Evolutionary conservation across 2,797 vertebrate genomes (phyloP).

Genomic region (Scomberomorus guttatus): DNA sequence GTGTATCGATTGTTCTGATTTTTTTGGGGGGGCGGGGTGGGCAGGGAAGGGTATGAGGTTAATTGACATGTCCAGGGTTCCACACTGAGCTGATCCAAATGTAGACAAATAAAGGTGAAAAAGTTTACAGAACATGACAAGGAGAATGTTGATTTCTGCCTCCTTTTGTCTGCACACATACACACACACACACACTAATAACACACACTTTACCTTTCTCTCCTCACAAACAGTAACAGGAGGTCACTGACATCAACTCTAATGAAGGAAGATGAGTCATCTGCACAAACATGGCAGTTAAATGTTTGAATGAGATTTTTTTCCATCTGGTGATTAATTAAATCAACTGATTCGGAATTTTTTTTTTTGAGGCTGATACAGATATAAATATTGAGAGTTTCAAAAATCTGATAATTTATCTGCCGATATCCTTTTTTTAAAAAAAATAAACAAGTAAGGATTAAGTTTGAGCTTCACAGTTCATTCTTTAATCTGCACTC

Average conservation of each 20-base stretch:
- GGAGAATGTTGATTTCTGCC: constrained; percentile 41
- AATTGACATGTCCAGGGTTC: constrained; percentile 80
- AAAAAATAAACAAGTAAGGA: neutral
- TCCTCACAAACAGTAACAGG: too few species aligned
- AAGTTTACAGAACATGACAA: constrained; percentile 82
- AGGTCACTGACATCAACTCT: neutral
- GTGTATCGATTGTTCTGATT: constrained; percentile 54
- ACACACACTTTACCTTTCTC: neutral
- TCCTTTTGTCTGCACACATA: constrained; percentile 28
- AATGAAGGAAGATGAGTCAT: neutral
- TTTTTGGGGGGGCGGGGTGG: neutral
- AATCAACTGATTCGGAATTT: too few species aligned
- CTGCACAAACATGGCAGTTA: neutral
- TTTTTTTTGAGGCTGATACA: too few species aligned
- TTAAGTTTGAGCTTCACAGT: neutral
- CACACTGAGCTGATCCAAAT: constrained; percentile 86
- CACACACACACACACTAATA: neutral
- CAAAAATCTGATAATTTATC: neutral
- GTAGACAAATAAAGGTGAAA: constrained; percentile 86
- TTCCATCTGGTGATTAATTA: too few species aligned
- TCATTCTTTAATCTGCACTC: too few species aligned
- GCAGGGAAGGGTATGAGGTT: constrained; percentile 40
- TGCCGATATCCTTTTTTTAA: neutral
- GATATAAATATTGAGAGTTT: neutral
- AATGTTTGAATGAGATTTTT: neutral